Evolutionary conservation across 2,113 vertebrate species (phyloP).

Genomic region (Theropithecus gelada): DNA sequence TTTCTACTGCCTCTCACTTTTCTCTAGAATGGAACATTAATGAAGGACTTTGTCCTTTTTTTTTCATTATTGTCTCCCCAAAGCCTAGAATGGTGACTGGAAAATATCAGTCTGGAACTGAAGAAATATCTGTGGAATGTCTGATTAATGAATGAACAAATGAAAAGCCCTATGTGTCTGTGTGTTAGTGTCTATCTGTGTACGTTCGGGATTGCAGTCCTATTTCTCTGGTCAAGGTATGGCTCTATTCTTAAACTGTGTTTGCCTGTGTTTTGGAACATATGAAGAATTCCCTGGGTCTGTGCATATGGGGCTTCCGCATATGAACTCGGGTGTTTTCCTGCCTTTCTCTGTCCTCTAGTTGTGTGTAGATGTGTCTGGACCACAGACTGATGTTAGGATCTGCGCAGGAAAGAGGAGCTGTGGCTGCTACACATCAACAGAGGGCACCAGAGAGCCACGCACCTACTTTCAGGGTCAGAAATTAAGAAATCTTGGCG

Average conservation of each 20-base stretch:
- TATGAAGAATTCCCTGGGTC: not conserved
- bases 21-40: not conserved
- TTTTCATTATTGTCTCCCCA: not conserved
- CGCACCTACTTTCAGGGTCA: not conserved
- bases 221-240: not conserved
- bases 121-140: not conserved
- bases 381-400: not conserved
- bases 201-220: not conserved
- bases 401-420: not conserved
- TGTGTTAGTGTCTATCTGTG: not conserved
- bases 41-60: not conserved
- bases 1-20: not conserved
- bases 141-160: not conserved
- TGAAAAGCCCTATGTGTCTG: not conserved
- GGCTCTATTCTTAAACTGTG: not conserved
- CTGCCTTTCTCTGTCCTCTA: not conserved
- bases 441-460: slow-evolving; percentile 67
- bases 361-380: not conserved
- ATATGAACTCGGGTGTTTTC: not conserved
- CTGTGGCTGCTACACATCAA: not conserved
- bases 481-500: not conserved
- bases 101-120: not conserved
- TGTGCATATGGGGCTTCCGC: not conserved
- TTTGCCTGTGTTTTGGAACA: not conserved
- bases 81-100: not conserved